These are phyloP conservation scores for Griposia aprilina DNA, from an alignment of 2,888 invertebrate species.

Conservation along the genomic window DNA sequence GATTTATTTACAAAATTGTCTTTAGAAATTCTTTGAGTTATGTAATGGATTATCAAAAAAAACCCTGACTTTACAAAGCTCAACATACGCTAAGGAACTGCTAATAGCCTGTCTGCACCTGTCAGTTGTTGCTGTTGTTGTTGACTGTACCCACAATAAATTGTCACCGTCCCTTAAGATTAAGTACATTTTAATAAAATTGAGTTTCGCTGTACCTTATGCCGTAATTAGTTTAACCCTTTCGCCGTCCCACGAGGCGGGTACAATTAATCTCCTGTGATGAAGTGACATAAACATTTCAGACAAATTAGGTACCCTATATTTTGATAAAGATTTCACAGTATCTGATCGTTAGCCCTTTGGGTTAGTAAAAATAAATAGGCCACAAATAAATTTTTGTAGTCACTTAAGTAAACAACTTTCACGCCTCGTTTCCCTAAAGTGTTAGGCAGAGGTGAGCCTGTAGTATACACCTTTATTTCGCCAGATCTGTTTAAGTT, in stretches of 20 bases:
- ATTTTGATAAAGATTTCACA: slow-evolving; percentile 51
- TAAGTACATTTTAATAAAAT: slow-evolving; percentile 47
- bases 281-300: slow-evolving; percentile 43
- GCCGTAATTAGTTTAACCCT: slow-evolving; percentile 52
- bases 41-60: too few species aligned
- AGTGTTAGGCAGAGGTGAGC: too few species aligned
- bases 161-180: slow-evolving; percentile 37
- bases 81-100: not conserved
- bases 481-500: too few species aligned
- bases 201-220: slow-evolving; percentile 31
- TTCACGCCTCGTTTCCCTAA: too few species aligned
- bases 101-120: not conserved
- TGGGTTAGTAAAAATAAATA: not conserved
- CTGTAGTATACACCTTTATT: too few species aligned
- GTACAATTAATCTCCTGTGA: slow-evolving; percentile 46
- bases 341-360: slow-evolving; percentile 4
- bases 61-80: not conserved
- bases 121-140: not conserved
- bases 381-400: not conserved
- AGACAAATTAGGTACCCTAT: slow-evolving; percentile 51
- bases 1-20: too few species aligned
- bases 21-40: too few species aligned
- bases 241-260: slow-evolving; percentile 47
- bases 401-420: too few species aligned
- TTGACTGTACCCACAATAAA: slow-evolving; percentile 10